A percentile compares a stretch with the other conserved stretches of the same genome.
Conservation (phyloP, 1,140 invertebrate species). For the Drepana arcuata region DNA sequence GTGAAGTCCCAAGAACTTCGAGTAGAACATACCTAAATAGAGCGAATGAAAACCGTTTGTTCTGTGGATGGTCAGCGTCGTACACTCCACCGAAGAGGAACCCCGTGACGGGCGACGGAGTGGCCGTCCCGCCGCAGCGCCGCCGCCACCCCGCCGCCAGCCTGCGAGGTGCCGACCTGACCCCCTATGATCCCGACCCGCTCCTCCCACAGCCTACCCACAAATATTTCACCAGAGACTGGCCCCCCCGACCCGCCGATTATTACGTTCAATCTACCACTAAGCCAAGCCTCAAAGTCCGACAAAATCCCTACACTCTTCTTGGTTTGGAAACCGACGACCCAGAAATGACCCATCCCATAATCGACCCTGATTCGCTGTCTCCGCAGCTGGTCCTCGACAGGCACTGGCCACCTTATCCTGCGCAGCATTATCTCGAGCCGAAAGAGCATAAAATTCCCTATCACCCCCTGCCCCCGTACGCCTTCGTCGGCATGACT, state of each 20-base stretch:
- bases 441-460: constrained; percentile 39
- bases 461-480: constrained; percentile 45
- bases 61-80: constrained; percentile 61
- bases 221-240: constrained; percentile 41
- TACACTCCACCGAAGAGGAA: constrained; percentile 67
- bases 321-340: constrained; percentile 49
- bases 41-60: constrained; percentile 57
- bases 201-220: constrained; percentile 51
- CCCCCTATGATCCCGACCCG: constrained; percentile 19
- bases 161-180: constrained; percentile 62
- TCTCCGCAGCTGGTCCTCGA: constrained; percentile 47
- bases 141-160: constrained; percentile 56
- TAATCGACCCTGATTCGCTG: constrained; percentile 49
- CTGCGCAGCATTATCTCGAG: constrained; percentile 56
- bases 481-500: constrained; percentile 58
- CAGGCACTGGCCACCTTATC: constrained; percentile 58
- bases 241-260: constrained; percentile 47
- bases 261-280: constrained; percentile 54
- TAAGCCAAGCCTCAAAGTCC: constrained; percentile 26
- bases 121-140: constrained; percentile 45
- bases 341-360: constrained; percentile 37
- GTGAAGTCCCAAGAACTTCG: too few relatives aligned
- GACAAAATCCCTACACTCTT: constrained; percentile 42
- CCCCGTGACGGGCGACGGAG: constrained; percentile 68
- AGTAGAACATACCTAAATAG: too few relatives aligned